A percentile compares a stretch with the other conserved stretches of the same genome.
These are phyloP conservation scores for Eufriesea mexicana DNA, from an alignment of 1,140 invertebrate species.

Conservation along the genomic window DNA sequence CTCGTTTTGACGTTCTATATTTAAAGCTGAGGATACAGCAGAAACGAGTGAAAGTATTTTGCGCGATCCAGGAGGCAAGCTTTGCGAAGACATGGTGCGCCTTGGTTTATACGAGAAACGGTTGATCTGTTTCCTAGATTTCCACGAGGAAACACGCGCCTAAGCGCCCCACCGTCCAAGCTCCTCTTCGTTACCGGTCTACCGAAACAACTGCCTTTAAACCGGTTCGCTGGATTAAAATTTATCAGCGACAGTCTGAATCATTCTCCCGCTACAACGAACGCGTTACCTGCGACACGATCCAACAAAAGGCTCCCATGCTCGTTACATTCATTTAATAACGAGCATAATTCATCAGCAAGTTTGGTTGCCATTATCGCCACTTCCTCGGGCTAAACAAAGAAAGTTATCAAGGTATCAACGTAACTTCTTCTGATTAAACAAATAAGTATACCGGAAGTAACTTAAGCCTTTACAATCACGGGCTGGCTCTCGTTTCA, in stretches of 20 bases:
- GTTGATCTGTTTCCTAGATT: background rate
- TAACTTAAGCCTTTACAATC: no score
- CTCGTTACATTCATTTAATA: background rate
- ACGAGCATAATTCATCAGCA: background rate
- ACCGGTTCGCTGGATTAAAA: slow-evolving; percentile 40
- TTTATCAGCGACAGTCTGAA: slow-evolving; percentile 35
- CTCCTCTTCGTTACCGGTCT: slow-evolving; percentile 45
- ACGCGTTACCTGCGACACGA: slow-evolving; percentile 3
- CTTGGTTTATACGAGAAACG: background rate
- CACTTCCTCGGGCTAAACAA: no score
- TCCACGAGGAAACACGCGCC: background rate
- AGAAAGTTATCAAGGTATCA: no score
- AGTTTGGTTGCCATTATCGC: background rate
- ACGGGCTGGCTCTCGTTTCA: no score
- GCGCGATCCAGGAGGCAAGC: background rate
- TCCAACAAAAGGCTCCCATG: background rate
- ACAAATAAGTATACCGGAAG: no score
- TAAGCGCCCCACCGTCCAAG: background rate
- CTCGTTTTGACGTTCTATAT: background rate
- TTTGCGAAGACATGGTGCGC: background rate
- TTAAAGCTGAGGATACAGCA: background rate
- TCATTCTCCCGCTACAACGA: slow-evolving; percentile 20
- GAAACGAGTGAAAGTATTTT: background rate
- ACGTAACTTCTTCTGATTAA: no score
- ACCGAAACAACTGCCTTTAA: slow-evolving; percentile 34